Conservation (phyloP, 2,888 invertebrate species). For the Junonia oenone region DNA sequence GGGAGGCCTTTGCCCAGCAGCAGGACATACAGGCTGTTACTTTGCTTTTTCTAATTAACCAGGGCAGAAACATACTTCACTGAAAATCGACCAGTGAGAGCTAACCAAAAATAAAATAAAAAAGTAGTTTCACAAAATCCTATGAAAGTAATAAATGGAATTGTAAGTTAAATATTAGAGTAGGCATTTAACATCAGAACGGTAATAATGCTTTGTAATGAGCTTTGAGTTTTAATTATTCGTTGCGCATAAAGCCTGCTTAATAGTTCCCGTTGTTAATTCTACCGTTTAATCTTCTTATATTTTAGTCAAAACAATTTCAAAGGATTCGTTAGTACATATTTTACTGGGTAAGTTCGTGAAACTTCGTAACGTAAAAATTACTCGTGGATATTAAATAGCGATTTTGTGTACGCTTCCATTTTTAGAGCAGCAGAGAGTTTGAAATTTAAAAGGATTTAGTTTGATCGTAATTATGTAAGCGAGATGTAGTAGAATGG, state of each 20-base stretch:
- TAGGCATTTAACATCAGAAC: conserved; percentile 10
- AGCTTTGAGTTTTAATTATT: conserved; percentile 20
- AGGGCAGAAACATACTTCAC: no score
- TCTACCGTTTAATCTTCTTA: conserved; percentile 16
- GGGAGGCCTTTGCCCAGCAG: no score
- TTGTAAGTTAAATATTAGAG: conserved; percentile 8
- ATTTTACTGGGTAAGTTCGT: not conserved
- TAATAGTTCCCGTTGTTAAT: conserved; percentile 13
- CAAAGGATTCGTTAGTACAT: conserved; percentile 1
- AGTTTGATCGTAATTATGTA: no score
- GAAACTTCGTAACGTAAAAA: not conserved
- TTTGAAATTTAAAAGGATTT: no score
- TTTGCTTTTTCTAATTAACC: no score
- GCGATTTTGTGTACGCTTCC: not conserved
- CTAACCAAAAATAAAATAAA: no score
- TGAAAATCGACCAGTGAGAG: no score
- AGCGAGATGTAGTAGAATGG: conserved; percentile 2
- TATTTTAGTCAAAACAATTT: conserved; percentile 10
- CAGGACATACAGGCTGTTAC: no score
- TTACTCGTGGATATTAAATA: not conserved
- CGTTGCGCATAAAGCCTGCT: conserved; percentile 9
- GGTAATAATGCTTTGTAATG: conserved; percentile 12
- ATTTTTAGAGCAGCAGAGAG: no score
- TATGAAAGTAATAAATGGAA: no score
- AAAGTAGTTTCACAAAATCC: no score